Percentiles rank a stretch among this genome's conserved stretches.
phyloP scores from a whole-genome alignment of 1,140 invertebrate genomes.

The Zaprionus lachaisei region DNA sequence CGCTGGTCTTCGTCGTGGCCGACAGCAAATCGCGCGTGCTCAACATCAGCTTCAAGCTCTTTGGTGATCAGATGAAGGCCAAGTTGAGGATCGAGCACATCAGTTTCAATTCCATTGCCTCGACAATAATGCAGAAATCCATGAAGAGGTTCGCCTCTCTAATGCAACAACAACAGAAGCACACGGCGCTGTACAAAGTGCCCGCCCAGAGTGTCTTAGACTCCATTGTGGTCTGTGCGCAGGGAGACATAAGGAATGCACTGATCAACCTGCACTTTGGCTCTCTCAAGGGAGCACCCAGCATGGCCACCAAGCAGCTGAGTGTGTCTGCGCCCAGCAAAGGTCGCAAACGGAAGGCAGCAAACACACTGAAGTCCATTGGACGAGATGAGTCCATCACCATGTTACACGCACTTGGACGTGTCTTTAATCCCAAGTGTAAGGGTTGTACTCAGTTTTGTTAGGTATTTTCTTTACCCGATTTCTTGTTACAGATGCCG shows the following conservation, averaged over 20 bases:
- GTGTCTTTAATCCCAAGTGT: conserved; percentile 91
- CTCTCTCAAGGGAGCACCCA: conserved; percentile 87
- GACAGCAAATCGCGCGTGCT: conserved; percentile 87
- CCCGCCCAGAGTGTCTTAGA: conserved; percentile 87
- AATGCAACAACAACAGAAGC: conserved; percentile 84
- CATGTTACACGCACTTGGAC: conserved; percentile 90
- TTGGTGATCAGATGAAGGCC: conserved; percentile 87
- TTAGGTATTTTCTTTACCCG: neutral
- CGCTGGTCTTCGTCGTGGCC: conserved; percentile 89
- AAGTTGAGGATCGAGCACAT: conserved; percentile 88
- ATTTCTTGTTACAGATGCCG: conserved; percentile 34
- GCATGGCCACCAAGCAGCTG: conserved; percentile 58
- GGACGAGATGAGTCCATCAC: conserved; percentile 88
- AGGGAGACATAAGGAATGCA: conserved; percentile 89
- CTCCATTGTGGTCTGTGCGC: conserved; percentile 88
- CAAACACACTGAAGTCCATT: conserved; percentile 85
- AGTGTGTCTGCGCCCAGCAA: conserved; percentile 34
- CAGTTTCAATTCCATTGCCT: conserved; percentile 88
- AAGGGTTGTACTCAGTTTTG: conserved; percentile 35
- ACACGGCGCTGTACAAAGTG: conserved; percentile 85
- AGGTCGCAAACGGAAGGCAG: conserved; percentile 62
- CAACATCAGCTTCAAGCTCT: conserved; percentile 87
- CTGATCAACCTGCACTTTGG: conserved; percentile 90
- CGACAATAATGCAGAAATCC: conserved; percentile 88
- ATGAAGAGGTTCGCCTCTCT: conserved; percentile 87